A percentile compares a stretch with the other conserved stretches of the same genome.
Evolutionary conservation across 1,140 invertebrate species (phyloP).

Genomic region (Euglossa dilemma): DNA sequence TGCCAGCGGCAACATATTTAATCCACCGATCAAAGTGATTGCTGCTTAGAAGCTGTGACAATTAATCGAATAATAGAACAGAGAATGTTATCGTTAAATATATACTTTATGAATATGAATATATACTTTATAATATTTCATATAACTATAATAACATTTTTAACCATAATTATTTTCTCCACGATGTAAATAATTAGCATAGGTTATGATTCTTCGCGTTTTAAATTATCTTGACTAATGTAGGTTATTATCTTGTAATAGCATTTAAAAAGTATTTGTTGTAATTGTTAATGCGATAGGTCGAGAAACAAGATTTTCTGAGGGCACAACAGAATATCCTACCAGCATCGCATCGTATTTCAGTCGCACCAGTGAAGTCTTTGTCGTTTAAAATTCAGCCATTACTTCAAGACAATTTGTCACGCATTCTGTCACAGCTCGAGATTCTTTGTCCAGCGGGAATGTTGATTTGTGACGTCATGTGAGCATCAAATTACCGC

Average conservation of each 20-base stretch:
- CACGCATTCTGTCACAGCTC: conserved; percentile 76
- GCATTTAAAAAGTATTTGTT: background rate
- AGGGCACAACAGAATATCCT: conserved; percentile 86
- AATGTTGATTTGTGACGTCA: conserved; percentile 75
- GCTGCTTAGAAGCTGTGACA: background rate
- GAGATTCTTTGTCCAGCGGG: conserved; percentile 72
- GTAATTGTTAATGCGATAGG: conserved; percentile 72
- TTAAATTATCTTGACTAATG: background rate
- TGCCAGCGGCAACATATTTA: background rate
- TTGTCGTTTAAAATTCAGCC: conserved; percentile 84
- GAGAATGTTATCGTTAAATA: background rate
- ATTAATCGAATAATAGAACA: conserved; percentile 3
- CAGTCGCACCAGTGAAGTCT: conserved; percentile 82
- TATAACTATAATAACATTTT: too few species aligned
- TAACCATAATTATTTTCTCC: background rate
- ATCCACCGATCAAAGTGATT: background rate
- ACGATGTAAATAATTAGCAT: background rate
- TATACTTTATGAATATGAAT: background rate
- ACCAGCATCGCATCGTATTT: conserved; percentile 86
- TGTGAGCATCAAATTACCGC: conserved; percentile 57
- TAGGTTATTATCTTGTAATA: background rate
- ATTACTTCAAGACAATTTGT: conserved; percentile 82
- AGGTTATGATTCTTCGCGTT: background rate
- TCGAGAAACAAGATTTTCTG: conserved; percentile 86
- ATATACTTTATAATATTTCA: too few species aligned